These are phyloP conservation scores for Zootoca vivipara DNA, from an alignment of 2,113 vertebrate genomes.

Conservation along the genomic window DNA sequence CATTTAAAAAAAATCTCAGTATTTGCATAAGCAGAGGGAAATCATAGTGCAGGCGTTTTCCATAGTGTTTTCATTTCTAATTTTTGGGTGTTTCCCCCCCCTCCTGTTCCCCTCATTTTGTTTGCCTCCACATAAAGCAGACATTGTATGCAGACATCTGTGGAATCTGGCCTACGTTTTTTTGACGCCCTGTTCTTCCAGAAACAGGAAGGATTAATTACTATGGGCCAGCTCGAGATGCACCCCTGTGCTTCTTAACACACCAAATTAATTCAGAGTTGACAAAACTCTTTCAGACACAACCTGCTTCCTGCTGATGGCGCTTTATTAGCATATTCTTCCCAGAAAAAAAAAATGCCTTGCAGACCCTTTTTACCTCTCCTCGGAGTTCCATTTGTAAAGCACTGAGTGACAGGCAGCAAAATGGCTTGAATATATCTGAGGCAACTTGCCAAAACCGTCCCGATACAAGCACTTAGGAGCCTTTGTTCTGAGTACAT, in stretches of 20 bases:
- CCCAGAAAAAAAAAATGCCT: slow-evolving; percentile 83
- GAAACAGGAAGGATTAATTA: slow-evolving; percentile 89
- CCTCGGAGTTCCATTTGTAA: slow-evolving; percentile 85
- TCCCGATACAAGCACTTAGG: slow-evolving; percentile 82
- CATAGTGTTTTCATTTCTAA: slow-evolving; percentile 73
- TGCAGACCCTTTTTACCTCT: slow-evolving; percentile 83
- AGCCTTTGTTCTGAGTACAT: slow-evolving; percentile 84
- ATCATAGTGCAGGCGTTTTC: slow-evolving; percentile 69
- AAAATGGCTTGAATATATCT: slow-evolving; percentile 86
- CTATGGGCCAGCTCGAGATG: slow-evolving; percentile 77
- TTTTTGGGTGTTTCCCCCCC: background rate
- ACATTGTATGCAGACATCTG: slow-evolving; percentile 82
- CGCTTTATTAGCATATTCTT: slow-evolving; percentile 88
- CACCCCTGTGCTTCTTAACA: slow-evolving; percentile 83
- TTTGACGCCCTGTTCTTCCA: slow-evolving; percentile 79
- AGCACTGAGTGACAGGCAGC: slow-evolving; percentile 84
- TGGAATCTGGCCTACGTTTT: slow-evolving; percentile 80
- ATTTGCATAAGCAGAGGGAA: slow-evolving; percentile 80
- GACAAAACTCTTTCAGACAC: slow-evolving; percentile 89
- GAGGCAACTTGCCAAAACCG: slow-evolving; percentile 83
- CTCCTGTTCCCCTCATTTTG: slow-evolving; percentile 72
- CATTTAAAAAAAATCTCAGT: slow-evolving; percentile 73
- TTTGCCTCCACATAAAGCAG: slow-evolving; percentile 80
- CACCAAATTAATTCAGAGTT: slow-evolving; percentile 91
- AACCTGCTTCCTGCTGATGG: slow-evolving; percentile 88